Percentiles rank a stretch among this genome's conserved stretches.
phyloP scores from a whole-genome alignment of 1,140 invertebrate species.

The Aradophagus sp. region DNA sequence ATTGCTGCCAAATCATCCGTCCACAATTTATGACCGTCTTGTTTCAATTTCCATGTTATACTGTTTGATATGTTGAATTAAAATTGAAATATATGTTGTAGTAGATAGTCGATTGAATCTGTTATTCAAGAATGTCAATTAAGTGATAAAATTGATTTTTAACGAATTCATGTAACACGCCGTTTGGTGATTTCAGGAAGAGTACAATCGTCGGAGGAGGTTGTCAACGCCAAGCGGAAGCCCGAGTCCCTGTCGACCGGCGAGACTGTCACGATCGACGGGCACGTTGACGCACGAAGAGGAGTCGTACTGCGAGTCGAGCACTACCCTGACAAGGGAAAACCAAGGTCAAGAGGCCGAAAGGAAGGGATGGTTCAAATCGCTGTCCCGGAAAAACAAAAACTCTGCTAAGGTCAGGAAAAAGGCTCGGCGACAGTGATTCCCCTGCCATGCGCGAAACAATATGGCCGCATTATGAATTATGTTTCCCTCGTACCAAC shows the following conservation, averaged over 20 bases:
- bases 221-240: constrained; percentile 83
- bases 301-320: constrained; percentile 66
- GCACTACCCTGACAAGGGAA: constrained; percentile 66
- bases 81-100: constrained; percentile 1
- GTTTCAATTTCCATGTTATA: constrained; percentile 26
- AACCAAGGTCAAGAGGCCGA: constrained; percentile 67
- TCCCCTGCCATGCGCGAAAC: constrained; percentile 7
- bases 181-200: constrained; percentile 77
- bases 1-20: constrained; percentile 46
- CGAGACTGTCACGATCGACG: constrained; percentile 68
- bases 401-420: constrained; percentile 72
- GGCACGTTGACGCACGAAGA: constrained; percentile 70
- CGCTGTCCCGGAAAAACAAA: constrained; percentile 77
- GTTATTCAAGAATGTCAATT: too few species aligned
- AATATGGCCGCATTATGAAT: constrained; percentile 26
- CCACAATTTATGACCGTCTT: constrained; percentile 31
- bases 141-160: too few species aligned
- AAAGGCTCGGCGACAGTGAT: constrained; percentile 2
- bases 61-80: background rate
- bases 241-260: constrained; percentile 75
- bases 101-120: too few species aligned
- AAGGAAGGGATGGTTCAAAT: constrained; percentile 80
- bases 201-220: constrained; percentile 80
- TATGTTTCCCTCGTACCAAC: constrained; percentile 34
- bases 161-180: too few species aligned